Conservation (phyloP, 2,888 invertebrate species). For the Sipha maydis region DNA sequence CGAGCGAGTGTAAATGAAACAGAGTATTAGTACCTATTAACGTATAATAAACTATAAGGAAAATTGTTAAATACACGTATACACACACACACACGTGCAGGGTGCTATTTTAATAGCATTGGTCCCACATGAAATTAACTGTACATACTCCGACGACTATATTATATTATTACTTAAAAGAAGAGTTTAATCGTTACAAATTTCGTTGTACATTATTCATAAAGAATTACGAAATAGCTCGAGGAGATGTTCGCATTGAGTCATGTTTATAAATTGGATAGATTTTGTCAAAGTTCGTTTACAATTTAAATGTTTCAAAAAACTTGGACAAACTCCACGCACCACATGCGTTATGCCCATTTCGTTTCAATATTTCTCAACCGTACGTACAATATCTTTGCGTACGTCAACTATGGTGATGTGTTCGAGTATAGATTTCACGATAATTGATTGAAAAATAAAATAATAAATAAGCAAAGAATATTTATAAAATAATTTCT, state of each 20-base stretch:
- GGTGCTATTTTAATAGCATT: neutral
- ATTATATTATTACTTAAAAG: neutral
- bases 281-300: neutral
- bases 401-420: no score
- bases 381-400: no score
- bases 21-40: neutral
- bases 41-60: neutral
- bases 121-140: neutral
- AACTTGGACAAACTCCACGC: neutral
- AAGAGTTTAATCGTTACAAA: neutral
- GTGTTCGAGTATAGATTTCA: no score
- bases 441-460: no score
- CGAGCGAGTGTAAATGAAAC: neutral
- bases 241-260: neutral
- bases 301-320: neutral
- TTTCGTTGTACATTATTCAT: neutral
- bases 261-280: neutral
- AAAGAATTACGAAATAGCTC: neutral
- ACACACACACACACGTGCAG: neutral
- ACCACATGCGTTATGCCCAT: no score
- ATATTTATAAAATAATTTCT: no score
- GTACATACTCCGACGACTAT: neutral
- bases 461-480: no score
- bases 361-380: no score
- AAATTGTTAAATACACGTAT: neutral